Evolutionary conservation across 2,113 vertebrate genomes (phyloP), one percentile per base, ranked within the genome.

Genomic region (Brachirus orientalis): DNA sequence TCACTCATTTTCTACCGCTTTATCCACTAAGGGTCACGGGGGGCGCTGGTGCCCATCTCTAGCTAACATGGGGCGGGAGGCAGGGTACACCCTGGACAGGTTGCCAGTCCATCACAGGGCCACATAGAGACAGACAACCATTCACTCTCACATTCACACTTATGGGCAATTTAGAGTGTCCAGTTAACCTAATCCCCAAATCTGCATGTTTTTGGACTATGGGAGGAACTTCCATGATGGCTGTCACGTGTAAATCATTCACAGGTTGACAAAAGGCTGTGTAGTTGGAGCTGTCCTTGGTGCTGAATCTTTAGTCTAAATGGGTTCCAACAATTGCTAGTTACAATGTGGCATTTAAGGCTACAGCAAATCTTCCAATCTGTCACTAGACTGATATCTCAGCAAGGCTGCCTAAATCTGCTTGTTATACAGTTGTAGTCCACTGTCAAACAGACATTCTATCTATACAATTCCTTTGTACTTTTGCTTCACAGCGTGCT

Each of bases 241-340:
- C 18, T 48, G 51, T 9, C 14, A 35, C 16, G 13, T 40, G 7
- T 10, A 57, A 41, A 57, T 16, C 13, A 43, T 9, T 16, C 22
- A 33, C 19, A 63, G 9, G 10, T 52, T 12, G 47, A n/a, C 11
- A 46, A 40, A 12, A 8, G n/a, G 7, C 2, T 18, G 1, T 19
- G 41, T 52, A 16, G 18, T 2, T 0, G 17, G 40, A 72, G 41
- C 66, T 70, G 61, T 61, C 71, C 37, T 1, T 59, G 53, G 69
- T 79, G 43, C 71, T 79, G 60, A 73, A 69, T 22, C 47, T 22
- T 1, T 35, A 3, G 19, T 61, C 16, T 19, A 51, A 16, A 44
- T 16, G 48, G 9, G 35, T 55, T 35, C 17, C 19, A 18, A 10
- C 4, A 43, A 33, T 33, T 53, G 10, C 13, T 17, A 7, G 14